Evolutionary conservation across 2,113 vertebrate genomes (phyloP).

Genomic region (Merops nubicus): DNA sequence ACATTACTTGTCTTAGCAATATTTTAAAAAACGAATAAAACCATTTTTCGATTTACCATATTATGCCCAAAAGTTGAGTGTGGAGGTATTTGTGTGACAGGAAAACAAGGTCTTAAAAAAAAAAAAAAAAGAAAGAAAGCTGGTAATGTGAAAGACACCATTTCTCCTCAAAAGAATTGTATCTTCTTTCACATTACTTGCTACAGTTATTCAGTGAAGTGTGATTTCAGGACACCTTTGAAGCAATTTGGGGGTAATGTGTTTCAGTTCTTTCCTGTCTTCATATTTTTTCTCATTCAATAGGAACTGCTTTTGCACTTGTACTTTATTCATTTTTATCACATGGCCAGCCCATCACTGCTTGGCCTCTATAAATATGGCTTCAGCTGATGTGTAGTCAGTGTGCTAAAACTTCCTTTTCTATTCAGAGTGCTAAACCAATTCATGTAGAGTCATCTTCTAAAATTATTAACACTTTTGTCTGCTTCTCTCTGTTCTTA

Average conservation of each 20-base stretch:
- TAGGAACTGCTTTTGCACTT: not conserved
- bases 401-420: not conserved
- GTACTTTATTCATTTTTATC: not conserved
- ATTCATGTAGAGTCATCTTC: not conserved
- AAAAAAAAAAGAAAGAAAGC: not conserved
- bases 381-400: not conserved
- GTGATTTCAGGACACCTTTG: not conserved
- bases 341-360: not conserved
- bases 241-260: not conserved
- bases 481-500: not conserved
- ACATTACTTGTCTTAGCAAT: fast-evolving
- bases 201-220: not conserved
- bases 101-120: not conserved
- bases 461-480: not conserved
- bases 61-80: not conserved
- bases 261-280: not conserved
- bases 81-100: not conserved
- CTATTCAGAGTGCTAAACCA: not conserved
- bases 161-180: not conserved
- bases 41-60: not conserved
- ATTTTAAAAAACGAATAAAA: not conserved
- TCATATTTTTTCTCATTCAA: not conserved
- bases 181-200: not conserved
- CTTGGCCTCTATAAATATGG: not conserved
- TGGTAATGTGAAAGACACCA: not conserved